Base-by-base conservation (phyloP, 2,797 vertebrate species). In the Tenualosa ilisha region DNA sequence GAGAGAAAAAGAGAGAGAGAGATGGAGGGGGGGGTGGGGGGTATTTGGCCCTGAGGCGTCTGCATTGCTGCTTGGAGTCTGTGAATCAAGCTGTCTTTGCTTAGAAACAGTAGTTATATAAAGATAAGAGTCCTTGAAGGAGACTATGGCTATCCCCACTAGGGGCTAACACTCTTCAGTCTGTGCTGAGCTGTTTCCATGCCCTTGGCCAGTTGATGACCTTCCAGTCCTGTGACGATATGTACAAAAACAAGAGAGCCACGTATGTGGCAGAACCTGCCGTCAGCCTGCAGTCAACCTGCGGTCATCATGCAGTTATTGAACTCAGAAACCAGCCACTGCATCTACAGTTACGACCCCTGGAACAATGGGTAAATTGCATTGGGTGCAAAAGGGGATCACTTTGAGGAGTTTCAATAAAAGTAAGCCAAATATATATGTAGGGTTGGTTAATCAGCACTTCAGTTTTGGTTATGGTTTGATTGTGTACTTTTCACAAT, bases 11-110 rank as follows among this genome's bases (percentile, higher is more conserved):
- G 26, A 68, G 12, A 2, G 31, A 31, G 31, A 2, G 46, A 2
- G 4, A 3, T 49, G 46, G 54, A 1, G 17, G 4, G 13, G 13
- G 51, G 13, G 51, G 12, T 5, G 3, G 31, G 13, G 37, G 85
- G 91, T 68, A 92, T 63, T 83, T 49, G 88, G 89, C 88, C 87
- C 53, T 20, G 26, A 0, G 51, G 86, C 72, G 89, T 56, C 88
- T 84, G 51, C 89, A 89, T 92, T 88, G 87, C 84, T 94, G 88
- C 84, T 89, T 26, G 88, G 53, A 90, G 68, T 82, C 65, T 81
- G 81, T 84, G 88, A 90, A 91, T 88, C 85, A 90, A 86, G 89
- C 87, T 88, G 89, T 87, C 84, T 92, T 88, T 90, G 86, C 89
- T 89, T 86, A 43, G 83, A 90, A 85, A 87, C 3, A 68, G 81